Evolutionary conservation across 2,888 invertebrate species (phyloP), one percentile per base, ranked within the genome.

Genomic region (Sepioteuthis lessoniana): DNA sequence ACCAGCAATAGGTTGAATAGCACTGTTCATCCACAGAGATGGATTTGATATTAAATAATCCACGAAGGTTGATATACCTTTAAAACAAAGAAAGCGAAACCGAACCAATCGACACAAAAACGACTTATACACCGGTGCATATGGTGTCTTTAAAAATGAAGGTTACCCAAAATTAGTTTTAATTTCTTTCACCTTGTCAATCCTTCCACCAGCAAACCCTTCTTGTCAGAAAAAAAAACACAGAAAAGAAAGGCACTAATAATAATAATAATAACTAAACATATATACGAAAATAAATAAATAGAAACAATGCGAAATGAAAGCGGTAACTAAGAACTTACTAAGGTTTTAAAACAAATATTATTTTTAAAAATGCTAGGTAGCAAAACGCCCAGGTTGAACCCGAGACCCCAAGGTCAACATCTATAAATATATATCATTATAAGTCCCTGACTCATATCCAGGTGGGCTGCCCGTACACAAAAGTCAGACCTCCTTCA

Each of bases 401-500:
- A n/a, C n/a, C n/a, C n/a, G 13, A 3, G 76, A 76, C n/a, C 76
- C n/a, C 19, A n/a, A 76, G 76, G 76, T 76, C 76, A 76, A n/a
- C 76, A 76, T 76, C 76, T 76, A 76, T 76, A 76, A 76, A 76
- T 76, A 76, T 76, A 76, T 76, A 76, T 76, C n/a, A 76, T 76
- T 76, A 35, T 76, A 76, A 76, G 76, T 76, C 76, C 76, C n/a
- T 76, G 76, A 76, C 76, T 76, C 76, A 76, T 76, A 76, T n/a
- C n/a, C n/a, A 76, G n/a, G 76, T 76, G 76, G 76, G n/a, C n/a
- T 76, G 76, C 76, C 13, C n/a, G 35, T n/a, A n/a, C 76, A 76
- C 76, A 76, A 35, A 76, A 76, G 76, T 76, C 76, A 76, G 76
- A 76, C 76, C 76, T 76, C 76, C 76, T 76, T 76, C 13, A n/a